Conservation (phyloP, 37 sponge, comb jelly and placozoan genomes). For the Agelas oroides region DNA sequence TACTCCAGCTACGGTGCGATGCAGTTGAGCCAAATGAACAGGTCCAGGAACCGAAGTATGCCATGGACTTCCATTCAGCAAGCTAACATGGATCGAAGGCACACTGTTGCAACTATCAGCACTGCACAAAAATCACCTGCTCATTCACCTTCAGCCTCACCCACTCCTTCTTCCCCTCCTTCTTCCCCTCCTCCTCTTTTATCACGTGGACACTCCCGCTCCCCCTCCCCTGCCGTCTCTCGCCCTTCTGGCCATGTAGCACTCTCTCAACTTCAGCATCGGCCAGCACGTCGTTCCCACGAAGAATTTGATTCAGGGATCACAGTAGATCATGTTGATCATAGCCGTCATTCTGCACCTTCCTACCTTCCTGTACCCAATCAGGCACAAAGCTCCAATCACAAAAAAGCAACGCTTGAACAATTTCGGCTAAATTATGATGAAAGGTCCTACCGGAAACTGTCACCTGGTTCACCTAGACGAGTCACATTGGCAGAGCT, state of each 20-base stretch:
- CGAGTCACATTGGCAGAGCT: too few species aligned
- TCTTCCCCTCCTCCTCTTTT: not conserved
- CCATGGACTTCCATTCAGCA: not conserved
- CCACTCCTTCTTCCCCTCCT: not conserved
- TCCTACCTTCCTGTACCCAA: not conserved
- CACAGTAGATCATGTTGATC: not conserved
- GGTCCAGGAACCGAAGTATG: not conserved
- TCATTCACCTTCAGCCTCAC: too few species aligned
- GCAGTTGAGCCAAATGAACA: not conserved
- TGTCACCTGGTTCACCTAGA: too few species aligned
- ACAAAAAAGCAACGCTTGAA: not conserved
- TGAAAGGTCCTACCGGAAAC: too few species aligned
- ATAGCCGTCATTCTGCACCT: not conserved
- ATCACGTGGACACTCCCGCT: not conserved
- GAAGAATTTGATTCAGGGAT: not conserved
- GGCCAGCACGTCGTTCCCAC: too few species aligned
- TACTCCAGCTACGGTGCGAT: not conserved
- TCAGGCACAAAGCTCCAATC: not conserved
- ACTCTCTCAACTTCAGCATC: too few species aligned
- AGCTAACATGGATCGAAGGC: not conserved
- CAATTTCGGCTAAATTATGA: too few species aligned
- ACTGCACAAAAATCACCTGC: not conserved
- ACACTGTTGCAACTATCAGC: not conserved
- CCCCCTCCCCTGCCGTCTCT: not conserved
- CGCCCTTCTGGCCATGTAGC: too few species aligned